phyloP scores from a whole-genome alignment of 23 tunicate genomes.

The Diplosoma virens region DNA sequence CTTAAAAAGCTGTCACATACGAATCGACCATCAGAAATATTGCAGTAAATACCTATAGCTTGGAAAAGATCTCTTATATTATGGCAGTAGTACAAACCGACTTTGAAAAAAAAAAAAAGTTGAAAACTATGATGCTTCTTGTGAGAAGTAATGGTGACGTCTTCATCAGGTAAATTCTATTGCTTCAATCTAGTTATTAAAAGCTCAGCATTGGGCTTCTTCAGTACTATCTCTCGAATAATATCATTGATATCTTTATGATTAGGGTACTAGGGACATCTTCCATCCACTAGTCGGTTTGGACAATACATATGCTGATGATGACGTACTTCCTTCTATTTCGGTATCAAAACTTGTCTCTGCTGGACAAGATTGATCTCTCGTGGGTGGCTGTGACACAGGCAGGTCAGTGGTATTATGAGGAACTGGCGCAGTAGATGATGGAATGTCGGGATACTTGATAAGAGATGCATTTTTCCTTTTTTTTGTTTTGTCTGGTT shows the following conservation, averaged over 20 bases:
- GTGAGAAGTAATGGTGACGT: constrained; percentile 29
- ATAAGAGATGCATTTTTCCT: constrained; percentile 32
- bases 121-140: constrained; percentile 28
- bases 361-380: constrained; percentile 13
- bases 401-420: constrained; percentile 32
- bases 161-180: constrained; percentile 29
- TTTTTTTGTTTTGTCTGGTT: constrained; percentile 1
- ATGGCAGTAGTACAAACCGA: constrained; percentile 31
- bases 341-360: constrained; percentile 30
- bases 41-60: constrained; percentile 36
- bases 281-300: constrained; percentile 10
- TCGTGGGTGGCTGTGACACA: constrained; percentile 34
- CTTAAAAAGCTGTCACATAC: constrained; percentile 30
- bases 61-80: constrained; percentile 25
- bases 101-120: constrained; percentile 13
- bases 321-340: constrained; percentile 9
- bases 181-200: constrained; percentile 21
- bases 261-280: constrained; percentile 43
- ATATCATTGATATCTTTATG: constrained; percentile 35
- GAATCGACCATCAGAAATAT: constrained; percentile 21
- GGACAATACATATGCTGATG: constrained; percentile 15
- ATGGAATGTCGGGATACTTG: constrained; percentile 31
- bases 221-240: constrained; percentile 18
- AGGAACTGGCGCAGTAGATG: constrained; percentile 34
- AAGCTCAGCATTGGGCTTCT: constrained; percentile 38